Percentiles rank a stretch among this genome's conserved stretches.
phyloP scores from a whole-genome alignment of 2,113 vertebrate species.

The Elephas maximus region DNA sequence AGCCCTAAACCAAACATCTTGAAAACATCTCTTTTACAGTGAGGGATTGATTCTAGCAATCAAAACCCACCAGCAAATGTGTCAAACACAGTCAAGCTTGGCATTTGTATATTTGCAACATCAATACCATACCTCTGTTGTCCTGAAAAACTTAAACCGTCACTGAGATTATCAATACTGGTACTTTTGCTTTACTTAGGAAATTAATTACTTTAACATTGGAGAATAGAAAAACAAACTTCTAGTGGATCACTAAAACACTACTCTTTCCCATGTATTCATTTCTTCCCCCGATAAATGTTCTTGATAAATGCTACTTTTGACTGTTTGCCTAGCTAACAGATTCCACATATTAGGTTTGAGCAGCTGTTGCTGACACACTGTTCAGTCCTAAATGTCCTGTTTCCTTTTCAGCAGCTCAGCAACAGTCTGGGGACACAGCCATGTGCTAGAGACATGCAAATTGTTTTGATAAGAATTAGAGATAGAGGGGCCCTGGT shows the following conservation, averaged over 20 bases:
- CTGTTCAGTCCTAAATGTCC: constrained; percentile 22
- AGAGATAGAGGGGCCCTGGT: not conserved
- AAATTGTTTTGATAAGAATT: constrained; percentile 67
- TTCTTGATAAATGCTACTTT: constrained; percentile 76
- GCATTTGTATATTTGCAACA: constrained; percentile 61
- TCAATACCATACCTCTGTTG: constrained; percentile 69
- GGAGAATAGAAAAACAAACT: constrained; percentile 85
- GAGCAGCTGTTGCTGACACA: constrained; percentile 68
- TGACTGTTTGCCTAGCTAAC: constrained; percentile 72
- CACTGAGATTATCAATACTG: constrained; percentile 71
- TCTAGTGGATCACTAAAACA: constrained; percentile 80
- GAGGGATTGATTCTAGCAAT: constrained; percentile 80
- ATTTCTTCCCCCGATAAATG: constrained; percentile 18
- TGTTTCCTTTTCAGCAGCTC: constrained; percentile 31
- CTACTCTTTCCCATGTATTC: not conserved
- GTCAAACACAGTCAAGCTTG: constrained; percentile 74
- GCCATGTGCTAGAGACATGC: constrained; percentile 3
- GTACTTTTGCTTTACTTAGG: constrained; percentile 85
- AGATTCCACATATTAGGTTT: constrained; percentile 60
- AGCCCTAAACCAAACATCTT: constrained; percentile 64
- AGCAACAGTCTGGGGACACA: not conserved
- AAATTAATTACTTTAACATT: constrained; percentile 86
- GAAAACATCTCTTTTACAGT: constrained; percentile 72
- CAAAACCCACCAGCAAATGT: constrained; percentile 53
- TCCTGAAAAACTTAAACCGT: constrained; percentile 78